Percentiles rank a stretch among this genome's conserved stretches.
These are phyloP conservation scores for Pheosia tremula DNA, from an alignment of 2,888 invertebrate species.

Conservation along the genomic window DNA sequence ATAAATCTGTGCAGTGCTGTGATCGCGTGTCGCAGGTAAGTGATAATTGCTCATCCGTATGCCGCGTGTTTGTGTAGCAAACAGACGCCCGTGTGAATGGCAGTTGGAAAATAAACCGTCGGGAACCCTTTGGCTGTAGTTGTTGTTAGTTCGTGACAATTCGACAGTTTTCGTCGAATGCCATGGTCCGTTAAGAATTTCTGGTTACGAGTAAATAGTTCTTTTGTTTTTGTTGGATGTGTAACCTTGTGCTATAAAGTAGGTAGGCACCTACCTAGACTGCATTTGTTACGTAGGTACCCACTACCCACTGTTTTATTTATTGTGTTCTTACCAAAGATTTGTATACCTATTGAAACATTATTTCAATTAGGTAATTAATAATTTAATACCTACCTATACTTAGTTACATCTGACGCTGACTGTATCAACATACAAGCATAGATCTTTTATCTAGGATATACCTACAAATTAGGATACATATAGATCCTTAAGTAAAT, in stretches of 20 bases:
- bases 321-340: no score
- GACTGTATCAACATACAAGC: no score
- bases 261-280: no score
- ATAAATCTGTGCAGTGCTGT: constrained; percentile 81
- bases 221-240: constrained; percentile 30
- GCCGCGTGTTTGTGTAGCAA: constrained; percentile 74
- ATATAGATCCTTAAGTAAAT: background rate
- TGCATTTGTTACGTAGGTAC: no score
- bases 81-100: constrained; percentile 60
- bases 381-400: no score
- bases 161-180: constrained; percentile 58
- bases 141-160: constrained; percentile 63
- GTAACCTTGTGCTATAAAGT: constrained; percentile 7
- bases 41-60: constrained; percentile 79
- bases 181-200: constrained; percentile 41
- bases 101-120: constrained; percentile 48
- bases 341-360: no score
- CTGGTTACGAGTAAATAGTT: constrained; percentile 34
- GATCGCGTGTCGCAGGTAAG: constrained; percentile 82
- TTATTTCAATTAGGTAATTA: no score
- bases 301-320: no score
- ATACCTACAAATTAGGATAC: background rate
- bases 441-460: no score
- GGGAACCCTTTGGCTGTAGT: constrained; percentile 60
- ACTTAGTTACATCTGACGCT: no score